Evolutionary conservation across 2,888 invertebrate genomes (phyloP), one percentile per base, ranked within the genome.

Genomic region (Onthophagus sagittarius): DNA sequence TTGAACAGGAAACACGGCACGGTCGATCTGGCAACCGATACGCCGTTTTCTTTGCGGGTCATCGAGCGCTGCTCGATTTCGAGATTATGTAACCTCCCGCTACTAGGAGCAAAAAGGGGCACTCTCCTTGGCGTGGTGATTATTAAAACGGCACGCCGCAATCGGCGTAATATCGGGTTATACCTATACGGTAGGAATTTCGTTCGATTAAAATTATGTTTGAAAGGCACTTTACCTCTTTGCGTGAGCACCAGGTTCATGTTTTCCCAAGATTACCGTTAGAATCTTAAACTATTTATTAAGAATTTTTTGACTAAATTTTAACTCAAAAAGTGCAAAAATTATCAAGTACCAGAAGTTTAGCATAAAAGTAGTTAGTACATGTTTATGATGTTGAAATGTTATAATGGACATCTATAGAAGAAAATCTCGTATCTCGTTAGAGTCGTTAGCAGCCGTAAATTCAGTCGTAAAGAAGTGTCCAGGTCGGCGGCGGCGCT

Each of bases 1-100:
- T 76, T 77, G 76, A 77, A 76, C 77, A 77, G 77, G 77, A 77
- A 77, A 13, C 71, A 62, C 11, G 23, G 64, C 11, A 39, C 72
- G 65, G 14, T 15, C 62, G 32, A 71, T 62, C 70, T 32, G 65
- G 14, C 62, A 71, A 64, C 23, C 65, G 63, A 39, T 73, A 53
- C 33, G 69, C 15, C 62, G 69, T 15, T 39, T 9, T 33, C 63
- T 64, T 71, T 62, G 73, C 73, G 73, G 73, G 73, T 73, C 71
- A 73, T 32, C 69, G 67, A 64, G 67, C 63, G 71, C 23, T 23
- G 23, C 62, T 65, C 23, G 53, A 62, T 63, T 71, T 73, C 62
- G 67, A 14, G 39, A 53, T 53, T 53, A 53, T 53, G 39, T 53
- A 53, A 53, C 39, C 39, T 11, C 39, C 39, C 39, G 39, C 39